Conservation (phyloP, 1,140 invertebrate genomes). For the Paralvinella palmiformis region DNA sequence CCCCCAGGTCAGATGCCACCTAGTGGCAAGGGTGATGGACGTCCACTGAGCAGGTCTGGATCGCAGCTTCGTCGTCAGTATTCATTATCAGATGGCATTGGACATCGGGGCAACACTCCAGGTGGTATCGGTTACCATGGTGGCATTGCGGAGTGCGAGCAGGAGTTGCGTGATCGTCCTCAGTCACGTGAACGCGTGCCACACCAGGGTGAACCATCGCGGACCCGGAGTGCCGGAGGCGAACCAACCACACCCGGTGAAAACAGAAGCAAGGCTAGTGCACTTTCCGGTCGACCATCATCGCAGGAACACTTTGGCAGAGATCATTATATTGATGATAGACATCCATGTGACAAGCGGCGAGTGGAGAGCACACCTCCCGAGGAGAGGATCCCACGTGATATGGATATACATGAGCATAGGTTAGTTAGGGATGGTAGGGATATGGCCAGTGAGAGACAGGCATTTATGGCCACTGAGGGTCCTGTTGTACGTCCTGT, state of each 20-base stretch:
- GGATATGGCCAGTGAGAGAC: neutral
- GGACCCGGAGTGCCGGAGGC: neutral
- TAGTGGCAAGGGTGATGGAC: neutral
- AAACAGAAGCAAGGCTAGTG: neutral
- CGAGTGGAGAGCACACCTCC: neutral
- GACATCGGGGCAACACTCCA: slow-evolving; percentile 9
- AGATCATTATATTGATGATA: neutral
- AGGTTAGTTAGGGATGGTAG: slow-evolving; percentile 1
- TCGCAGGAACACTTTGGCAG: slow-evolving; percentile 31
- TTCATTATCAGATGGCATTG: slow-evolving; percentile 60
- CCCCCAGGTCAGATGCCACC: neutral
- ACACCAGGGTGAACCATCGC: neutral
- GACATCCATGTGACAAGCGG: neutral
- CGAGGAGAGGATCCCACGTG: neutral
- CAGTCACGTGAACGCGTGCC: neutral
- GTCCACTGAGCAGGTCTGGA: slow-evolving; percentile 36
- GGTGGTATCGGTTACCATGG: neutral
- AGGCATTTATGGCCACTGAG: neutral
- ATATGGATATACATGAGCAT: neutral
- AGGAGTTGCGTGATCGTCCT: neutral
- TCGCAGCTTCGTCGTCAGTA: slow-evolving; percentile 72
- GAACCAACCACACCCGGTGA: neutral
- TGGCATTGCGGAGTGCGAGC: neutral
- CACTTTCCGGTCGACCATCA: neutral
- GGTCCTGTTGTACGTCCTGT: neutral